A percentile compares a stretch with the other conserved stretches of the same genome.
These are phyloP conservation scores for Diplogasteroides magnus DNA, from an alignment of 1,140 invertebrate species.

Conservation along the genomic window DNA sequence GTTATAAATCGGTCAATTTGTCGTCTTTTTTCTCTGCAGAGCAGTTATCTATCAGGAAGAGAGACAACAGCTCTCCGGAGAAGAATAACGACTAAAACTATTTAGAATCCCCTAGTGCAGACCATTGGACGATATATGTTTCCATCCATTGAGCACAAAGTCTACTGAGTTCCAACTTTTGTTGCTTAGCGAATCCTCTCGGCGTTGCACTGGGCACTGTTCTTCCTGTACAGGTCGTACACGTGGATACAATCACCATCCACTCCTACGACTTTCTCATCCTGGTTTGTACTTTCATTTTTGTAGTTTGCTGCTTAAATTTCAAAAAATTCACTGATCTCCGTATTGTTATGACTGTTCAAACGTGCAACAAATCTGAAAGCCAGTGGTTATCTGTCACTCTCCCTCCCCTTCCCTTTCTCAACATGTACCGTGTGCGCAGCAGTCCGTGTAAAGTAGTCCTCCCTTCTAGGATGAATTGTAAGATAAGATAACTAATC, in stretches of 20 bases:
- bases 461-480: too few species aligned
- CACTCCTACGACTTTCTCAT: constrained; percentile 30
- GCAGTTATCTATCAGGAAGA: too few species aligned
- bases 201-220: constrained; percentile 52
- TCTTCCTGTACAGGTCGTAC: constrained; percentile 41
- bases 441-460: too few species aligned
- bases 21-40: too few species aligned
- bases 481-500: too few species aligned
- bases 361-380: constrained; percentile 13
- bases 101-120: constrained; percentile 13
- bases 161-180: neutral
- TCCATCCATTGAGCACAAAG: neutral
- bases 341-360: constrained; percentile 3
- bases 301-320: constrained; percentile 5
- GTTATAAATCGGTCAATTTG: too few species aligned
- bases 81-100: constrained; percentile 4
- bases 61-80: too few species aligned
- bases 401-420: constrained; percentile 3
- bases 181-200: constrained; percentile 47
- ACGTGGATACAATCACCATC: constrained; percentile 1
- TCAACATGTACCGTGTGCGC: too few species aligned
- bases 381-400: neutral
- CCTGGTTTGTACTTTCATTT: constrained; percentile 31
- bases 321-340: constrained; percentile 7
- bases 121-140: constrained; percentile 18